Percentiles rank a stretch among this genome's conserved stretches.
phyloP scores from a whole-genome alignment of 2,888 invertebrate species.

The Aspidapion aeneum region DNA sequence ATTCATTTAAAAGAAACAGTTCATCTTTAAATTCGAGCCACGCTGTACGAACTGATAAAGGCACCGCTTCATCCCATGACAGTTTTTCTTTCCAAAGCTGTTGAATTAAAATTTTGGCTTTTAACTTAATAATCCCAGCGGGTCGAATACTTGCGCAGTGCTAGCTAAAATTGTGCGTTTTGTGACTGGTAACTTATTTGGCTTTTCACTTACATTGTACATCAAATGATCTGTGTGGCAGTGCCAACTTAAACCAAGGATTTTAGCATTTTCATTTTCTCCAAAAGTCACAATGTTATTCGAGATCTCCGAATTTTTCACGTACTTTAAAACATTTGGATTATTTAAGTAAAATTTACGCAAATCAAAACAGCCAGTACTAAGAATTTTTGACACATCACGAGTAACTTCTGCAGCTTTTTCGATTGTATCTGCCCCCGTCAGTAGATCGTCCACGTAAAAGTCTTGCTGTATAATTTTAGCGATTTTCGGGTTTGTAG shows the following conservation, averaged over 20 bases:
- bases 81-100: constrained; percentile 6
- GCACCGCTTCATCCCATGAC: constrained; percentile 9
- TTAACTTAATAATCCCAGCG: constrained; percentile 4
- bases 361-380: constrained; percentile 10
- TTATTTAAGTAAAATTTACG: constrained; percentile 11
- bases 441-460: constrained; percentile 18
- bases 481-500: constrained; percentile 1
- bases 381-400: constrained; percentile 9
- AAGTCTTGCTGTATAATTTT: constrained; percentile 10
- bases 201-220: neutral
- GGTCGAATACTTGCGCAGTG: constrained; percentile 8
- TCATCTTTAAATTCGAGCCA: constrained; percentile 1
- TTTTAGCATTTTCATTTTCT: constrained; percentile 2
- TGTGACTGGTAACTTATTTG: neutral
- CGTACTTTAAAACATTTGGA: neutral
- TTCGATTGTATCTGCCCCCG: constrained; percentile 8
- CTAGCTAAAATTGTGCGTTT: constrained; percentile 8
- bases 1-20: neutral
- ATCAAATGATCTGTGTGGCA: constrained; percentile 1
- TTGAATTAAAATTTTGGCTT: constrained; percentile 8
- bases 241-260: neutral
- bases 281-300: constrained; percentile 2
- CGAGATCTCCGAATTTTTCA: neutral
- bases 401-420: constrained; percentile 1
- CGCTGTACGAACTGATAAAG: neutral